Conservation (phyloP, 2,113 vertebrate genomes). For the Antidorcas marsupialis region DNA sequence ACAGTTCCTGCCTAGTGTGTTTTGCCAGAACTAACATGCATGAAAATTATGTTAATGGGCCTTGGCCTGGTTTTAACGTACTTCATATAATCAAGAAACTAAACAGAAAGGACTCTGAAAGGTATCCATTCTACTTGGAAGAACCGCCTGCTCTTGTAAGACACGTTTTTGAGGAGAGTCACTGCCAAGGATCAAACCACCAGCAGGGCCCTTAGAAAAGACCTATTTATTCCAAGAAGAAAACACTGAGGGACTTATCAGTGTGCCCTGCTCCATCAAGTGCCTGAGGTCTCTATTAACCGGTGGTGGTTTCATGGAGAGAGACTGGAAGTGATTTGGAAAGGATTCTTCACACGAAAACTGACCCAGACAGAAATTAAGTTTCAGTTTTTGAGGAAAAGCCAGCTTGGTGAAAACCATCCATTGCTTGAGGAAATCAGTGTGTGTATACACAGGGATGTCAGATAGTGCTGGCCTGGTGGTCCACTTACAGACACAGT, state of each 20-base stretch:
- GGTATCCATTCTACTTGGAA: constrained; percentile 64
- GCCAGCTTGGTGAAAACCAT: background rate
- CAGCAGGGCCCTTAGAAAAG: constrained; percentile 42
- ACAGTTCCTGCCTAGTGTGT: constrained; percentile 58
- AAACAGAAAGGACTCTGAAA: constrained; percentile 69
- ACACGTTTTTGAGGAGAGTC: constrained; percentile 52
- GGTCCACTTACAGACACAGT: background rate
- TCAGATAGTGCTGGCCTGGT: background rate
- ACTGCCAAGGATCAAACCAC: constrained; percentile 60
- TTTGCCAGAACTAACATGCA: constrained; percentile 74
- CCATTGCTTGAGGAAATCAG: constrained; percentile 18
- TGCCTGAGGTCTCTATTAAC: constrained; percentile 13
- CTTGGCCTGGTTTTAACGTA: constrained; percentile 62
- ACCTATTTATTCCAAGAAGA: constrained; percentile 41
- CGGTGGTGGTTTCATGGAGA: constrained; percentile 34
- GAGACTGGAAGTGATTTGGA: constrained; percentile 61
- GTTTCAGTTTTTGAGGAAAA: background rate
- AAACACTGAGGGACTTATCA: constrained; percentile 2
- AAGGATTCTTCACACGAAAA: constrained; percentile 48
- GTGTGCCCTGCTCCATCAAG: background rate
- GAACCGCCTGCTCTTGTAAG: constrained; percentile 44
- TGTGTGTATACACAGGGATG: background rate
- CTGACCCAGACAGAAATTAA: constrained; percentile 21
- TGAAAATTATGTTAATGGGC: constrained; percentile 74
- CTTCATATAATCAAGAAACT: constrained; percentile 73